These are phyloP conservation scores for Sinella curviseta DNA, from an alignment of 1,140 invertebrate species.

Conservation along the genomic window DNA sequence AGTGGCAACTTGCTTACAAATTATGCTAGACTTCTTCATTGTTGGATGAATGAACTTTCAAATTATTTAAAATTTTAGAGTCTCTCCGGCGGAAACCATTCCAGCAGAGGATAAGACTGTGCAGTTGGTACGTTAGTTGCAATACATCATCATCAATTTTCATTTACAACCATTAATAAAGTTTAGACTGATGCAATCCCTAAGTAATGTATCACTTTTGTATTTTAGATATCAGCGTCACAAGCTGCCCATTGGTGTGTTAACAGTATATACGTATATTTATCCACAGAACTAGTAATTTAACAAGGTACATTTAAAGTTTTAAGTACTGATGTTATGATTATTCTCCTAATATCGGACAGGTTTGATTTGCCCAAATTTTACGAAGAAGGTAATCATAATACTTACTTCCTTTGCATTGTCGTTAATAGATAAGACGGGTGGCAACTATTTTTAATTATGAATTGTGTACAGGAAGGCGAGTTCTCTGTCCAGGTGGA, in stretches of 20 bases:
- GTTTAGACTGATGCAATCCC: too few species aligned
- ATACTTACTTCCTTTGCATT: not conserved
- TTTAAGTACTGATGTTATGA: too few species aligned
- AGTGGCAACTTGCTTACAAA: not conserved
- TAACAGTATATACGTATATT: not conserved
- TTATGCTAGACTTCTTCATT: not conserved
- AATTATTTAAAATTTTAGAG: not conserved
- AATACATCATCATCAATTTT: not conserved
- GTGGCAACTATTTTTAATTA: not conserved
- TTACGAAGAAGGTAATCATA: constrained; percentile 54
- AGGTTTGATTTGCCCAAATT: constrained; percentile 56
- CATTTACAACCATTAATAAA: not conserved
- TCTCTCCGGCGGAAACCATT: constrained; percentile 51
- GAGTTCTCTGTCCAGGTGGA: not conserved
- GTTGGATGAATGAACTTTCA: constrained; percentile 25
- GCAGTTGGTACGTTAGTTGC: constrained; percentile 52
- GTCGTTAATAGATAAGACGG: not conserved
- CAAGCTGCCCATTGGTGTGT: constrained; percentile 57
- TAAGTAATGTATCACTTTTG: too few species aligned
- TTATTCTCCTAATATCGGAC: not conserved
- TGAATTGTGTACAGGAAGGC: not conserved
- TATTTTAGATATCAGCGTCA: constrained; percentile 52
- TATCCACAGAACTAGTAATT: not conserved
- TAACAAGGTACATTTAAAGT: not conserved
- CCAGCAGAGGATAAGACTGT: constrained; percentile 54